Evolutionary conservation across 2,113 vertebrate genomes (phyloP).

Genomic region (Gymnarchus niloticus): DNA sequence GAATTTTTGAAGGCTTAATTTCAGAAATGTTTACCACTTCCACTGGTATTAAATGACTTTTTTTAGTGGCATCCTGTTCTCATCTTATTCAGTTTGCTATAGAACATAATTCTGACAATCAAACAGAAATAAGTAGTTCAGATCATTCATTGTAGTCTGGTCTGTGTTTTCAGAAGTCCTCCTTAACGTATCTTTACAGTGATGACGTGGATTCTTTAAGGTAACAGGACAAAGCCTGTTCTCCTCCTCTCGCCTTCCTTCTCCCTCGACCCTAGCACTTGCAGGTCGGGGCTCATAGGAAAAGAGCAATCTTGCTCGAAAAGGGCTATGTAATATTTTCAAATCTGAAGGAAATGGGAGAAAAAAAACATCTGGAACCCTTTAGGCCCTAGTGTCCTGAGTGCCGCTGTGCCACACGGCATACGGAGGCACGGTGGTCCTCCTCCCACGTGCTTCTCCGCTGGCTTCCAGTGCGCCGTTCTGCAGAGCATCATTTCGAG

Average conservation of each 20-base stretch:
- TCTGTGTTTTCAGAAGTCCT: background rate
- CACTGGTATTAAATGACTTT: conserved; percentile 21
- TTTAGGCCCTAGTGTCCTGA: background rate
- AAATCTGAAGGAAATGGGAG: conserved; percentile 28
- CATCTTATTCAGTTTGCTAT: conserved; percentile 2
- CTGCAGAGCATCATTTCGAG: conserved; percentile 14
- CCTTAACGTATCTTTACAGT: background rate
- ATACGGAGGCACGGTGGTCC: background rate
- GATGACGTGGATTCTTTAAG: background rate
- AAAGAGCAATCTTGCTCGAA: conserved; percentile 38
- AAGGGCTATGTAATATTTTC: conserved; percentile 49
- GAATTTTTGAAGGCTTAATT: conserved; percentile 30
- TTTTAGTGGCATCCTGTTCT: conserved; percentile 11
- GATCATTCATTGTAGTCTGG: background rate
- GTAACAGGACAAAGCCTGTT: background rate
- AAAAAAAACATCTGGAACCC: background rate
- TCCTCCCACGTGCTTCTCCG: background rate
- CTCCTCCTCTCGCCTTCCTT: conserved; percentile 29
- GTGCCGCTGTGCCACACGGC: background rate
- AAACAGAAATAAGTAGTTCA: background rate
- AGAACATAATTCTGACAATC: conserved; percentile 24
- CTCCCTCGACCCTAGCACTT: conserved; percentile 30
- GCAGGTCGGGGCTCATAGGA: conserved; percentile 35
- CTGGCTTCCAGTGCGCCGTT: conserved; percentile 23
- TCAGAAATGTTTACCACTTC: conserved; percentile 28